Evolutionary conservation across 2,888 invertebrate species (phyloP).

Genomic region (Epistrophe grossulariae): DNA sequence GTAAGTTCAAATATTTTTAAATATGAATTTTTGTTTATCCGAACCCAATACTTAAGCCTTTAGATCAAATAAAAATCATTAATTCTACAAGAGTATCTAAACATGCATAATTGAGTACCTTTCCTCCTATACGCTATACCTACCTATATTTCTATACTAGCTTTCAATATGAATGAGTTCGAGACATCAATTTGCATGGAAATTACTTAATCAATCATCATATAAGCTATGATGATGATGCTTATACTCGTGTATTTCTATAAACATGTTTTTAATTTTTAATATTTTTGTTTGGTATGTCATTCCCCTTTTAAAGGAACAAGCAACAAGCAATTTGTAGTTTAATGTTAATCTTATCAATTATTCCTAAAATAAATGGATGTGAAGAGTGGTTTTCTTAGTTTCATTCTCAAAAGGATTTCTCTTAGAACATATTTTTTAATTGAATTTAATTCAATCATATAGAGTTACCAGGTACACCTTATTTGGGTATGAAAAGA

Average conservation of each 20-base stretch:
- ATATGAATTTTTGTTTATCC: not conserved
- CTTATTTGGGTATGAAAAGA: conserved; percentile 1
- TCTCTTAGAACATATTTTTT: not conserved
- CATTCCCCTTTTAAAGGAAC: not conserved
- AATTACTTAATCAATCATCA: conserved; percentile 65
- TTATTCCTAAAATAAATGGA: not conserved
- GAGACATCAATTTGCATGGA: conserved; percentile 69
- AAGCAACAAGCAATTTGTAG: not conserved
- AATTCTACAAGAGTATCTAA: conserved; percentile 35
- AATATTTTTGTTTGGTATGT: not conserved
- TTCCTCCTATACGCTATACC: too few relatives aligned
- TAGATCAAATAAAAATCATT: not conserved
- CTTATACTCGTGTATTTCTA: not conserved
- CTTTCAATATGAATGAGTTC: conserved; percentile 27
- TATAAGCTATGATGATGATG: not conserved
- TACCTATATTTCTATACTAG: not conserved
- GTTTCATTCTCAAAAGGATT: conserved; percentile 11
- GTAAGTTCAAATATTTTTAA: too few relatives aligned
- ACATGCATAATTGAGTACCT: conserved; percentile 49
- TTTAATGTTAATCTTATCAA: not conserved
- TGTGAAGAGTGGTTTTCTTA: conserved; percentile 28
- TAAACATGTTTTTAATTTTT: conserved; percentile 12
- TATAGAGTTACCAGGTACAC: conserved; percentile 10
- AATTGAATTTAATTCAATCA: not conserved
- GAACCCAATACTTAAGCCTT: not conserved